Conservation (phyloP, 2,113 vertebrate genomes). For the Varanus salvator region DNA sequence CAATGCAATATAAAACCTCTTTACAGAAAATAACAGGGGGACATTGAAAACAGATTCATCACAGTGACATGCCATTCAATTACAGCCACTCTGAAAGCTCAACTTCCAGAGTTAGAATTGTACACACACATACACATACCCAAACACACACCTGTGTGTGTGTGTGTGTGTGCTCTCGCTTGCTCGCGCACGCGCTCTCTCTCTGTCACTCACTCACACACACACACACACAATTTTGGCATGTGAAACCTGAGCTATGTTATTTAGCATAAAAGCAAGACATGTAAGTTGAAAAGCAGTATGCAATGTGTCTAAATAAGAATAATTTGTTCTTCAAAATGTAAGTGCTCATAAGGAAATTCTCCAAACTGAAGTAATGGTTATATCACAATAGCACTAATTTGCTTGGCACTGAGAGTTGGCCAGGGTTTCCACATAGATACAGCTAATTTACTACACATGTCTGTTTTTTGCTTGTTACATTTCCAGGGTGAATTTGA, state of each 20-base stretch:
- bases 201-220: not conserved
- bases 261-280: slow-evolving; percentile 35
- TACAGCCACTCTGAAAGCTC: slow-evolving; percentile 18
- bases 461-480: not conserved
- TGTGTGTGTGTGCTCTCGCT: too few relatives aligned
- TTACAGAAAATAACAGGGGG: slow-evolving; percentile 48
- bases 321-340: slow-evolving; percentile 50
- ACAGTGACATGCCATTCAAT: slow-evolving; percentile 32
- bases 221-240: not conserved
- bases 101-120: not conserved
- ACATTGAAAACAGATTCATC: slow-evolving; percentile 14
- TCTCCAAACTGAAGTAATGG: slow-evolving; percentile 34
- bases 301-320: slow-evolving; percentile 42
- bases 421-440: slow-evolving; percentile 16
- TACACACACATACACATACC: not conserved
- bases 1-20: slow-evolving; percentile 35
- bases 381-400: slow-evolving; percentile 2
- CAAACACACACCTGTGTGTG: too few relatives aligned
- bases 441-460: slow-evolving; percentile 17
- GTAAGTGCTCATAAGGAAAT: slow-evolving; percentile 39
- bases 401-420: slow-evolving; percentile 34
- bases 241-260: not conserved
- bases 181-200: too few relatives aligned
- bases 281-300: slow-evolving; percentile 39
- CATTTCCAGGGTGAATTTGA: slow-evolving; percentile 3